Base-by-base conservation (phyloP, 1,140 invertebrate species). In the Drosophila rufa region DNA sequence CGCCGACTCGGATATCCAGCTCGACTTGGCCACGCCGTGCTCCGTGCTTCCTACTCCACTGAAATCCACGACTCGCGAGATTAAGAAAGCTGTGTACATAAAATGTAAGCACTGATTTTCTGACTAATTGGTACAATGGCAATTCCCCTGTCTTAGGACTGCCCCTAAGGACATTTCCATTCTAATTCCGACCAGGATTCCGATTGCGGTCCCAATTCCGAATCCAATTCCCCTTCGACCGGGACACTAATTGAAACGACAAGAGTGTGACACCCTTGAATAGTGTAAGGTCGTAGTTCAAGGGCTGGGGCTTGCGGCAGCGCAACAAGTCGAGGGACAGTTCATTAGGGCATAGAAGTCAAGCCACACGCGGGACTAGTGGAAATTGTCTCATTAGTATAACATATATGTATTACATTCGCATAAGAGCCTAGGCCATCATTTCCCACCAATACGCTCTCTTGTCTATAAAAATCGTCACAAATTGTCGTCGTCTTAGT, bases 321-420 rank as follows among this genome's bases (percentile, higher is more conserved):
- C 19, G 51, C 62, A 22, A 58, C 30, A 30, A 50, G 50, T 71
- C 50, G 57, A 19, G 67, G 67, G 71, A 53, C 79, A 86, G 75
- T 86, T 86, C 83, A 86, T 86, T 86, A 82, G 79, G 82, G 75
- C 71, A 86, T 86, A 62, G 60, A 76, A 79, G 80, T 76, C 66
- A 71, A 69, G 76, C 73, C 51, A 43, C 66, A 67, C 36, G 50
- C 40, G 55, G 75, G 68, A 76, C 79, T 69, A 82, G 70, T 75
- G 70, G 78, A 86, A 86, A 86, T 79, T 79, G 82, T 86, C 82
- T 86, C 82, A 86, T 86, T 86, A 86, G 82, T 69, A 75, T 51
- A 53, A 71, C 22, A 53, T 30, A 47, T 30, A 45, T 38, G 48
- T 47, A n/a, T 42, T 53, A 60, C 12, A n/a, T 46, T 47, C 69